Evolutionary conservation across 2,888 invertebrate species (phyloP).

Genomic region (Lathronympha strigana): DNA sequence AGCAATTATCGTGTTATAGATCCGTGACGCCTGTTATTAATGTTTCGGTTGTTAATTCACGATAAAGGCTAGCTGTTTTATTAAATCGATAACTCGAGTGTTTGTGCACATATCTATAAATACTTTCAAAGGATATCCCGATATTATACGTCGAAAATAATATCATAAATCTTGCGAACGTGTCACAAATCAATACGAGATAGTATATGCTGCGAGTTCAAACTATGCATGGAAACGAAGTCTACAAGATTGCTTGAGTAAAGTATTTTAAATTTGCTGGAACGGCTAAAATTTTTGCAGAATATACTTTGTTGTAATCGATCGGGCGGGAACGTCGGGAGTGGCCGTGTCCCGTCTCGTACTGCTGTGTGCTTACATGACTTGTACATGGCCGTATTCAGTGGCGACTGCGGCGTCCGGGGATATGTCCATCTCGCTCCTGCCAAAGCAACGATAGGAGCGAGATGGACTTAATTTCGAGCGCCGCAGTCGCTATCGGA

Average conservation of each 20-base stretch:
- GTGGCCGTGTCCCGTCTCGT: constrained; percentile 10
- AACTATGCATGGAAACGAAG: constrained; percentile 36
- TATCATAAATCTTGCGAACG: neutral
- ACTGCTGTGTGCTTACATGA: neutral
- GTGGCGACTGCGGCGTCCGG: too few relatives aligned
- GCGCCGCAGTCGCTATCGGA: too few relatives aligned
- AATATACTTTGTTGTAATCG: constrained; percentile 29
- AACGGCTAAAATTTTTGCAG: constrained; percentile 28
- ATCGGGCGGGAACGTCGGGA: constrained; percentile 15
- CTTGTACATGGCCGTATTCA: too few relatives aligned
- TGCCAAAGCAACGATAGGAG: too few relatives aligned
- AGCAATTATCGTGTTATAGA: constrained; percentile 64
- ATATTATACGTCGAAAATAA: neutral
- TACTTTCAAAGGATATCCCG: neutral
- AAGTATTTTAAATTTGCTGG: constrained; percentile 27
- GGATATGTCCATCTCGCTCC: too few relatives aligned
- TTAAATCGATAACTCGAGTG: constrained; percentile 50
- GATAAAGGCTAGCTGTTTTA: constrained; percentile 60
- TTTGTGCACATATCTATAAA: neutral
- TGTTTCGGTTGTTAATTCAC: constrained; percentile 58
- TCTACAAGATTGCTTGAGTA: constrained; percentile 39
- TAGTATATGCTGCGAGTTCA: neutral
- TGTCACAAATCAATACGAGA: constrained; percentile 29
- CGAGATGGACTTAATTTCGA: too few relatives aligned
- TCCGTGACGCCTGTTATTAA: constrained; percentile 65